Evolutionary conservation across 1,140 invertebrate genomes (phyloP).

Genomic region (Brachionus angularis): DNA sequence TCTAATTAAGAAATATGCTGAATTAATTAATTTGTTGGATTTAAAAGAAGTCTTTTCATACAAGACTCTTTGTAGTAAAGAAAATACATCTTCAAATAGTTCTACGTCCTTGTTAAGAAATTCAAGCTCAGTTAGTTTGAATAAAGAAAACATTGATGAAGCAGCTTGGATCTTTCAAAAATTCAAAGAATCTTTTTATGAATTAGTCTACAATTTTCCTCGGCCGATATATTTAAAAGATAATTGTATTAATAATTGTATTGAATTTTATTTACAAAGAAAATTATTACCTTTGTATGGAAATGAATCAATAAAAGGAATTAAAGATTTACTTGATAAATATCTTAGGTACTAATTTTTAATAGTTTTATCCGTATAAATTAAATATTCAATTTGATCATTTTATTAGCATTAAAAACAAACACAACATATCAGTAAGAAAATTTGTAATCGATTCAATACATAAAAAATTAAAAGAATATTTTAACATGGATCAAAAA

Average conservation of each 20-base stretch:
- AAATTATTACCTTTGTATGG: conserved; percentile 9
- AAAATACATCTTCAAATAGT: not conserved
- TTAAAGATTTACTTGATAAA: conserved; percentile 20
- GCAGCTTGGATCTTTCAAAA: not conserved
- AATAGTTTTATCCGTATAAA: not conserved
- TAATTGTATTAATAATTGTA: conserved; percentile 30
- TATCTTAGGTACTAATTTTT: conserved; percentile 5
- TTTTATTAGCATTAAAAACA: not conserved
- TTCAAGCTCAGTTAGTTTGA: not conserved
- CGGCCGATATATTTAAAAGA: conserved; percentile 21
- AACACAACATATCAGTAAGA: conserved; percentile 4
- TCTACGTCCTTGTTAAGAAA: not conserved
- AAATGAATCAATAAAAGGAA: not conserved
- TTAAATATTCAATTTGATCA: not conserved
- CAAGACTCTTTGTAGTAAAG: conserved; percentile 16
- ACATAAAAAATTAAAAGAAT: conserved; percentile 22
- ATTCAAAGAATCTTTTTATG: conserved; percentile 41
- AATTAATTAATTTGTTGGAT: conserved; percentile 30
- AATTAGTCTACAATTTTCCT: conserved; percentile 38
- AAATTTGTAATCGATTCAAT: conserved; percentile 7
- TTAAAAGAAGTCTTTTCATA: conserved; percentile 30
- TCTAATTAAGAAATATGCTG: conserved; percentile 34
- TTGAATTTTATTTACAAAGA: conserved; percentile 24
- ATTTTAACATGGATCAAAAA: conserved; percentile 20
- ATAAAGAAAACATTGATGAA: conserved; percentile 25